Evolutionary conservation across 2,888 invertebrate genomes (phyloP), one percentile per base, ranked within the genome.

Genomic region (Athalia cordata): DNA sequence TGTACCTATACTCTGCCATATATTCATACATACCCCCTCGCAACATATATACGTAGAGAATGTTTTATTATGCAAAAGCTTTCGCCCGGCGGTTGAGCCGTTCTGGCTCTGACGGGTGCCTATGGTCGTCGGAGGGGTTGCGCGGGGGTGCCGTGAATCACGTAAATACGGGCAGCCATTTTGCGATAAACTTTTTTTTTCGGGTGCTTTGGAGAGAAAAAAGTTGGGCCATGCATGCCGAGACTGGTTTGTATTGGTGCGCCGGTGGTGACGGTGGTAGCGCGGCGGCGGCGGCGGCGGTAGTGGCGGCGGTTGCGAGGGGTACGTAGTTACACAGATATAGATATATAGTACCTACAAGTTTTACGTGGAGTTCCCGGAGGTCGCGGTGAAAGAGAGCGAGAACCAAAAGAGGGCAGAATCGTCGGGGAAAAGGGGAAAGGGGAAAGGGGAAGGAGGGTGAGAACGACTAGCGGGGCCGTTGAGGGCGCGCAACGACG

Each of bases 21-120:
- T 11, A 13, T 6, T 45, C 29, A 47, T 9, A 8, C 61, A 29
- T 11, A 64, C 43, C 43, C 55, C n/a, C 64, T n/a, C 45, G 57
- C 57, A 55, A 13, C 47, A n/a, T 49, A 45, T 47, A 55, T 45
- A 67, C 15, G 59, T 50, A 67, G 68, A 68, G 77, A 65, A 64
- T 89, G 88, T 89, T 89, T 89, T 89, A 90, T 89, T 90, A 90
- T 90, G 90, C 89, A 89, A 89, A 89, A 89, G 89, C 89, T 89
- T 87, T 88, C 88, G 87, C 88, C 57, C 70, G 87, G 88, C 88
- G 87, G 88, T 87, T 87, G 89, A 87, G 85, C 88, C 87, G 88
- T 87, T 88, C 85, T 84, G 83, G 86, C 86, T 87, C 86, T 84
- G 85, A 81, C 78, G 79, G 78, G 68, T 76, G n/a, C 74, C 70